Conservation (phyloP, 2,888 invertebrate species). For the Chesias legatella region DNA sequence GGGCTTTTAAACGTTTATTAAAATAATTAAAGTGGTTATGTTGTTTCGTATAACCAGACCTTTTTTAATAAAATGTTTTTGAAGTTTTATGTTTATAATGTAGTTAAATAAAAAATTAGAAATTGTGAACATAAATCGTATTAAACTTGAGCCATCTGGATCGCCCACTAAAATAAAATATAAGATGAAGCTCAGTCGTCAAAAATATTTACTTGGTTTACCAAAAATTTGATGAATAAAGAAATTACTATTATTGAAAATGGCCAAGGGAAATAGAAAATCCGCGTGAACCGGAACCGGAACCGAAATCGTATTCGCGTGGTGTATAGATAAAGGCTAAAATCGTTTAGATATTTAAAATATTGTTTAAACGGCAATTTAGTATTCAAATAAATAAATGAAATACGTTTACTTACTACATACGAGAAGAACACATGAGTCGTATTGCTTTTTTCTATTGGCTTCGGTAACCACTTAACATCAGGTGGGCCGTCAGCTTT, state of each 20-base stretch:
- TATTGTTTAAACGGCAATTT: too few relatives aligned
- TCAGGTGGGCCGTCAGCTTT: too few relatives aligned
- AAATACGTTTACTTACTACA: too few relatives aligned
- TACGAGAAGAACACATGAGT: too few relatives aligned
- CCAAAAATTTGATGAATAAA: slow-evolving; percentile 22
- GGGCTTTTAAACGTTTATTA: too few relatives aligned
- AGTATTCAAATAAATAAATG: too few relatives aligned
- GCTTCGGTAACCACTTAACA: too few relatives aligned
- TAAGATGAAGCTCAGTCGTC: too few relatives aligned
- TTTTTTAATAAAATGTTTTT: not conserved
- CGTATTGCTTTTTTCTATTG: too few relatives aligned
- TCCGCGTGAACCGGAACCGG: slow-evolving; percentile 16
- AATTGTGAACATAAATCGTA: slow-evolving; percentile 4
- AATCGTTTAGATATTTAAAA: too few relatives aligned
- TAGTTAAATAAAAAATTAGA: slow-evolving; percentile 8
- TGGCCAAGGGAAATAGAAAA: slow-evolving; percentile 20
- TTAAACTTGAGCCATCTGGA: slow-evolving; percentile 5
- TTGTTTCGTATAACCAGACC: too few relatives aligned
- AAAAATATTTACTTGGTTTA: not conserved
- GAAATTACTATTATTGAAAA: slow-evolving; percentile 24
- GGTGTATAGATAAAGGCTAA: not conserved
- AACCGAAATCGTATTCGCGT: slow-evolving; percentile 13
- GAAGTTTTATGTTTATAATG: not conserved
- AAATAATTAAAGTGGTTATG: too few relatives aligned
- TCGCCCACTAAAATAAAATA: slow-evolving; percentile 4